Conservation (phyloP, 64 coral and sea anemone species). For the Exaiptasia diaphana region DNA sequence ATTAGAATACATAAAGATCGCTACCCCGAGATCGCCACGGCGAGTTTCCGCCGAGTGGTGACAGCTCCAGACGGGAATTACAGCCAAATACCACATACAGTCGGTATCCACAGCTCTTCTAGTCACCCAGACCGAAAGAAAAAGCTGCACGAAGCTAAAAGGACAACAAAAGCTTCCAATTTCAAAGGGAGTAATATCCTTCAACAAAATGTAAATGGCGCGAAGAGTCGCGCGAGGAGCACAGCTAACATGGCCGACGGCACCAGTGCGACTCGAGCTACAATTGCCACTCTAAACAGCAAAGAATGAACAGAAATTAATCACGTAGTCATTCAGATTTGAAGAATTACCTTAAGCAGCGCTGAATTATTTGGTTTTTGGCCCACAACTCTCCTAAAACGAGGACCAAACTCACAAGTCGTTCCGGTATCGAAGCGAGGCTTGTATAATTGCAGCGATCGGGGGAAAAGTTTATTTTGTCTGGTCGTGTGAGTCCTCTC, state of each 20-base stretch:
- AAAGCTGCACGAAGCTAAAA: background rate
- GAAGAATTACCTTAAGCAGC: conserved; percentile 44
- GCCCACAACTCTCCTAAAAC: background rate
- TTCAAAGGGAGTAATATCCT: background rate
- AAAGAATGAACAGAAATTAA: background rate
- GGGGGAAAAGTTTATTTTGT: conserved; percentile 48
- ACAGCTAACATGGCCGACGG: conserved; percentile 45
- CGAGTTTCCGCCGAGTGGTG: conserved; percentile 34
- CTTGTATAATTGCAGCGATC: conserved; percentile 61
- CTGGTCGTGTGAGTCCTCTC: conserved; percentile 26
- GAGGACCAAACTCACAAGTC: conserved; percentile 33
- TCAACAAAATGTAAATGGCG: conserved; percentile 49
- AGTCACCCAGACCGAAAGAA: background rate
- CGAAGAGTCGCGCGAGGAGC: conserved; percentile 17
- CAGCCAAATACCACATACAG: background rate
- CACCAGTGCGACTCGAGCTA: background rate
- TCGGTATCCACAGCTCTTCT: background rate
- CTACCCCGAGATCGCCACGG: conserved; percentile 51
- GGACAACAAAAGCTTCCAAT: background rate
- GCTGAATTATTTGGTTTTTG: background rate
- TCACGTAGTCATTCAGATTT: background rate
- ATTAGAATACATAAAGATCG: conserved; percentile 57
- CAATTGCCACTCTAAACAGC: background rate
- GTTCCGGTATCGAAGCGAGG: conserved; percentile 65
- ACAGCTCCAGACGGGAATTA: conserved; percentile 22